Base-by-base conservation (phyloP, 2,888 invertebrate species). In the Tinea trinotella region DNA sequence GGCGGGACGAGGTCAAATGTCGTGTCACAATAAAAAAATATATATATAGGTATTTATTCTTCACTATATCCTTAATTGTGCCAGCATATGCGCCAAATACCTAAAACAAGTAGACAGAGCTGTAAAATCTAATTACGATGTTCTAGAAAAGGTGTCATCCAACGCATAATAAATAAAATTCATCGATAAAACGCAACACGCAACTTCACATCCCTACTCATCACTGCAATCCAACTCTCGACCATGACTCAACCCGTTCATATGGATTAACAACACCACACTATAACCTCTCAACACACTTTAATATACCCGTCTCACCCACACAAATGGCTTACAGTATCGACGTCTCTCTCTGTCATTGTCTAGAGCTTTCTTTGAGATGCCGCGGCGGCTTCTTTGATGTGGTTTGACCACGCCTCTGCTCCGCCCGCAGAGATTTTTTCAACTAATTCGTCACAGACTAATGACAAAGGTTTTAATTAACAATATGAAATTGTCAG, bases 391-490 rank as follows among this genome's bases (percentile, higher is more conserved):
- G 80, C 68, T 62, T 65, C 71, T 83, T 85, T 85, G 82, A 82
- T 69, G 74, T 73, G 57, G 56, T 48, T 57, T 69, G 61, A 69
- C 80, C 79, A 71, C 82, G 81, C 83, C 83, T 68, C 61, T 62
- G 59, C 66, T 66, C 67, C 62, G 69, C 61, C 66, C 59, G 67
- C 67, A 20, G 53, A 17, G 20, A 61, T 59, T 66, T 68, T 64
- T 66, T 62, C 65, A 69, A 68, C 74, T 76, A 77, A 82, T 83
- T 81, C 80, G 82, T 83, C 81, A 82, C 78, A 74, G 67, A 66
- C 61, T 81, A 82, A 82, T 78, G 81, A 83, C 80, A 81, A 77
- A 75, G 74, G 65, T 72, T 82, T 82, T 83, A 84, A 83, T 84
- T 82, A 78, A 67, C 63, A 24, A 24, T 40, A 71, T 63, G 71